Evolutionary conservation across 2,888 invertebrate species (phyloP), one percentile per base, ranked within the genome.

Genomic region (Cheilosia grossa): DNA sequence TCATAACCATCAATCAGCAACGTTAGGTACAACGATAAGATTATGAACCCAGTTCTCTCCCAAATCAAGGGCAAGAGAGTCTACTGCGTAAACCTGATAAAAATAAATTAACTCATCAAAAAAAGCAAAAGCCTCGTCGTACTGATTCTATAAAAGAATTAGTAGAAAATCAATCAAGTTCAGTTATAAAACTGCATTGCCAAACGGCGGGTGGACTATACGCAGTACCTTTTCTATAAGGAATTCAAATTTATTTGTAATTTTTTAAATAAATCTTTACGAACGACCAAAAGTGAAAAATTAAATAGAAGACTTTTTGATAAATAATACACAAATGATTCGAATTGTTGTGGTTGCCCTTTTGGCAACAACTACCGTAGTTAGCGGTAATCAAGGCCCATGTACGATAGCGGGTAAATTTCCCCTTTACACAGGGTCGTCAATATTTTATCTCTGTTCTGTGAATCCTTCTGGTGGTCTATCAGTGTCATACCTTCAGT

Each of bases 71-170:
- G 33, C 33, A 13, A 37, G 10, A 37, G 33, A 37, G 33, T 37
- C 10, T 4, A 37, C 33, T 37, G 33, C 33, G 40, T 40, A 66
- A 10, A 27, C 21, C 21, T 9, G 21, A 9, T 40, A 37, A 37
- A 10, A 30, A n/a, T 13, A 53, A 37, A 19, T 66, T 56, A 59
- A 59, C 42, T 78, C 64, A 78, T 78, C 21, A 21, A 21, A 21
- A 21, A 21, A 21, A 21, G 21, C 9, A 2, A 33, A 7, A 9
- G 4, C 40, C 21, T 47, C n/a, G 30, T 53, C 17, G n/a, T 33
- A 30, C 30, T 42, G n/a, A 63, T 53, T 58, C 59, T 85, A 85
- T 85, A 85, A 85, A 85, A 81, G 67, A 72, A 73, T 63, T 33
- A 21, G 33, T 13, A 40, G 13, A 15, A 19, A 56, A 58, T 30